Evolutionary conservation across 2,113 vertebrate species (phyloP), one percentile per base, ranked within the genome.

Genomic region (Actenoides hombroni): DNA sequence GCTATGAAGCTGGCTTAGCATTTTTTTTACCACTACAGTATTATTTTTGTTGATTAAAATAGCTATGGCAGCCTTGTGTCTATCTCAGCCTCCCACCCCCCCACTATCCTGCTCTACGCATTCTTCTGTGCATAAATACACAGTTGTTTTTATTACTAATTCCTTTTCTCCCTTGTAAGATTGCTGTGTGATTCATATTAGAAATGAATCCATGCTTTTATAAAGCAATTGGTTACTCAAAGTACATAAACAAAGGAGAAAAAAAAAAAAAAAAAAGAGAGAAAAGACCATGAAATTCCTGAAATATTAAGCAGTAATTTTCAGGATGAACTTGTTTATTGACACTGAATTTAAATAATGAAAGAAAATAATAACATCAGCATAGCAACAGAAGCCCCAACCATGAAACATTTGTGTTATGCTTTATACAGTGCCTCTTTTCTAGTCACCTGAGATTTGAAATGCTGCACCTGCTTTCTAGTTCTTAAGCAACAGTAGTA

Each of bases 11-110:
- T 89, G 85, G 77, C 13, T 95, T 92, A 69, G 70, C 6, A 6
- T 51, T 84, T 80, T 40, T 37, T 33, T 60, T 26, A 12, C 46
- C 71, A 83, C 63, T 31, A n/a, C 18, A 4, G 8, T 78, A 85
- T 86, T 95, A 67, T 92, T 96, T 97, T 90, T 96, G 59, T 83
- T 95, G 93, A 96, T 93, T 84, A 91, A 95, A 96, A 93, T 96
- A 97, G 60, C 71, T 83, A 8, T 70, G 74, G 75, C 86, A 97
- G 75, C 86, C 90, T 90, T 70, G 48, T 94, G 88, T 94, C 88
- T 86, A 15, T 86, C 75, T 92, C 71, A 70, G 59, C 71, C 31
- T 93, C 74, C 79, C 73, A 76, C 54, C 78, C 74, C 74, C 74
- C 69, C 54, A 56, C 56, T 44, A 15, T 44, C 67, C 81, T 77